A percentile compares a stretch with the other conserved stretches of the same genome.
Evolutionary conservation across 35 echinoderm and acorn worm genomes (phyloP).

Genomic region (Apostichopus californicus): DNA sequence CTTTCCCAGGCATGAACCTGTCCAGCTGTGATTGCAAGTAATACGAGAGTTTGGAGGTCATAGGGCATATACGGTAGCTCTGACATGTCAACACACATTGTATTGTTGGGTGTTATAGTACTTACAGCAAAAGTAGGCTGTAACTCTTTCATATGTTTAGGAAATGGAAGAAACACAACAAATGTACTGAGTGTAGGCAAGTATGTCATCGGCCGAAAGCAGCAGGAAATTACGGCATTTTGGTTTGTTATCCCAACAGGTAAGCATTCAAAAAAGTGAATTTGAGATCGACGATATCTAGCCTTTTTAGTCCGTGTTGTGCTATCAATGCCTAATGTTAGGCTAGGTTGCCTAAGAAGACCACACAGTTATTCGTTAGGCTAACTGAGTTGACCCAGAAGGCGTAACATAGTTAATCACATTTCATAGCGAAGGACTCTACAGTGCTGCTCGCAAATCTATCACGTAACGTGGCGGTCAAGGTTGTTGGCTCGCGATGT

Average conservation of each 20-base stretch:
- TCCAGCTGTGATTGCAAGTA: no score
- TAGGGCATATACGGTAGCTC: no score
- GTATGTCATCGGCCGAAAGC: constrained; percentile 67
- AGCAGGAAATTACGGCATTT: constrained; percentile 65
- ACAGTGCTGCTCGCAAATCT: no score
- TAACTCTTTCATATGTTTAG: background rate
- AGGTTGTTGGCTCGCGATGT: no score
- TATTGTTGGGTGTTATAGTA: no score
- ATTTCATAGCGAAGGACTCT: no score
- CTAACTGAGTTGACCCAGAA: background rate
- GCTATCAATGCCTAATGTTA: background rate
- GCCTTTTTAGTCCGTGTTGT: background rate
- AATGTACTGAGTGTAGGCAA: constrained; percentile 9
- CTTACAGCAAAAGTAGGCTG: no score
- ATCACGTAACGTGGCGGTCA: no score
- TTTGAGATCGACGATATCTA: constrained; percentile 30
- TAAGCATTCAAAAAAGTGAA: constrained; percentile 19
- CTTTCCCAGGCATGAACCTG: no score
- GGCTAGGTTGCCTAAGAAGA: background rate
- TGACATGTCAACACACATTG: no score
- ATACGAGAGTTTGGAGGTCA: no score
- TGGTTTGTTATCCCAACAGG: constrained; percentile 67
- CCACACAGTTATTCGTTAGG: background rate
- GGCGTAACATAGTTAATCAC: background rate
- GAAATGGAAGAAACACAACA: background rate